Percentiles rank a stretch among this genome's conserved stretches.
These are phyloP conservation scores for Acrobasis suavella DNA, from an alignment of 2,888 invertebrate genomes.

Conservation along the genomic window DNA sequence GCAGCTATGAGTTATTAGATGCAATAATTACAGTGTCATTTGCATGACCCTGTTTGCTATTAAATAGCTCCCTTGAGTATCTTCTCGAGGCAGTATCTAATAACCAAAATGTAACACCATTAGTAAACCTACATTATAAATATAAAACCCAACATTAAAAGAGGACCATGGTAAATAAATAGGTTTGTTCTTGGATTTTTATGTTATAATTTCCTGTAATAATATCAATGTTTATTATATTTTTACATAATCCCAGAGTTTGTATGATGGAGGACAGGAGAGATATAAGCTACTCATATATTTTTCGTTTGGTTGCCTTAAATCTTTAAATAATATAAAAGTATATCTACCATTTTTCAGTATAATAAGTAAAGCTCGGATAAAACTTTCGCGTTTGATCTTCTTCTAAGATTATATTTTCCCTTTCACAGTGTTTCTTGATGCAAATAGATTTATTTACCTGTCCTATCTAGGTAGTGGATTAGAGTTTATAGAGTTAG, in stretches of 20 bases:
- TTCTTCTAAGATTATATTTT: background rate
- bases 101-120: slow-evolving; percentile 9
- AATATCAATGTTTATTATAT: background rate
- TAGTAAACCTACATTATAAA: background rate
- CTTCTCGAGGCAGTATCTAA: slow-evolving; percentile 11
- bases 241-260: background rate
- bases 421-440: background rate
- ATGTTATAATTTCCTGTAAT: background rate
- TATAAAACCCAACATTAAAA: background rate
- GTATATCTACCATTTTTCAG: background rate
- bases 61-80: slow-evolving; percentile 10
- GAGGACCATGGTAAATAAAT: background rate
- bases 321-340: background rate
- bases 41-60: slow-evolving; percentile 17
- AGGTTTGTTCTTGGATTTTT: background rate
- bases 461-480: background rate
- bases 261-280: background rate
- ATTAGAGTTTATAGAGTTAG: background rate
- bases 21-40: slow-evolving; percentile 2
- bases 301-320: background rate
- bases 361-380: background rate
- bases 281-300: background rate
- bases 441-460: background rate
- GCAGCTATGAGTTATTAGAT: background rate
- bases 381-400: background rate